phyloP scores from a whole-genome alignment of 1,140 invertebrate genomes.

The Amphibalanus amphitrite region DNA sequence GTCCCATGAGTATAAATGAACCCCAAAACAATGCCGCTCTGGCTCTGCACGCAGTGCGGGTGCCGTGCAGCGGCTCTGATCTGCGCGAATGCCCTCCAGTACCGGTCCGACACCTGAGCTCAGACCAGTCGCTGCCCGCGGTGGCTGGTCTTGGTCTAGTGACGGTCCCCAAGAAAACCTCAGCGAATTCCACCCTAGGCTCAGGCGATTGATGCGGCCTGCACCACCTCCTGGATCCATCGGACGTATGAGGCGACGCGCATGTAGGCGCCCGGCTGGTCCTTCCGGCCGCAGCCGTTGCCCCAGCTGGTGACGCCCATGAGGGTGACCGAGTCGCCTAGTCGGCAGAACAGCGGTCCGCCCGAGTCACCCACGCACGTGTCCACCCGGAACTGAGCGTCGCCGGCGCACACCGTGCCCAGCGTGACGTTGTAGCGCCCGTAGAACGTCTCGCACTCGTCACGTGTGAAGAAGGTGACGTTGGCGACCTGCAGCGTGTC shows the following conservation, averaged over 20 bases:
- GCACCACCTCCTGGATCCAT: slow-evolving; percentile 15
- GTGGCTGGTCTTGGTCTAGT: no score
- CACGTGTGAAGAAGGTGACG: no score
- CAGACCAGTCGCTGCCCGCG: no score
- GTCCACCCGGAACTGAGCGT: slow-evolving; percentile 57
- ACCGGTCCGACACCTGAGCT: no score
- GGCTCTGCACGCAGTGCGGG: no score
- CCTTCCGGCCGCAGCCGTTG: neutral
- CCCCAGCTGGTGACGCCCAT: slow-evolving; percentile 10
- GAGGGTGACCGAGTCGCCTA: slow-evolving; percentile 11
- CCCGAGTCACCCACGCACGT: slow-evolving; percentile 73
- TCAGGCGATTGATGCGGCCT: no score
- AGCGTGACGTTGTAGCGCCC: slow-evolving; percentile 12
- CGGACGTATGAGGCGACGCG: slow-evolving; percentile 31
- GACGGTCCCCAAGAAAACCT: no score
- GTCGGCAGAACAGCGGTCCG: slow-evolving; percentile 43
- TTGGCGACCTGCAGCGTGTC: slow-evolving; percentile 7
- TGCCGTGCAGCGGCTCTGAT: no score
- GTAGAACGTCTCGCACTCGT: slow-evolving; percentile 5
- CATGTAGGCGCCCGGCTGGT: slow-evolving; percentile 8
- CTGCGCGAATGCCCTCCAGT: no score
- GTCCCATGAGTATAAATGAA: no score
- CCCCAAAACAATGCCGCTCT: no score
- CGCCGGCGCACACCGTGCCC: slow-evolving; percentile 75
- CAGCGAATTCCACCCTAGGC: no score